These are phyloP conservation scores for Ceramica pisi DNA, from an alignment of 2,888 invertebrate species.

Conservation along the genomic window DNA sequence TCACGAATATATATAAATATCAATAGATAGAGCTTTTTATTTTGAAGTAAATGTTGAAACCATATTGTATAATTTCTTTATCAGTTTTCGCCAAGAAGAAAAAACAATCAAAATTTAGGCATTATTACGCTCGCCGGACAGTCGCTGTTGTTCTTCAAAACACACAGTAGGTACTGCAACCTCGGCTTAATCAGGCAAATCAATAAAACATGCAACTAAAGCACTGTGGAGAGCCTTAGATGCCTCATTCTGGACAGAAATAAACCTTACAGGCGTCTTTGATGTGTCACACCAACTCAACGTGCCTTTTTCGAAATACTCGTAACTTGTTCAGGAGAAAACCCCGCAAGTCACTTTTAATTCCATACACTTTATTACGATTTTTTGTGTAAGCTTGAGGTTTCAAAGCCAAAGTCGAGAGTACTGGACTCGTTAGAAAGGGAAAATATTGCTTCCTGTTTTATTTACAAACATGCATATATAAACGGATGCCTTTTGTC, in stretches of 20 bases:
- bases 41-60: too few species aligned
- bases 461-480: too few species aligned
- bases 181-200: background rate
- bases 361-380: background rate
- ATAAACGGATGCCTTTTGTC: too few species aligned
- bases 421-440: background rate
- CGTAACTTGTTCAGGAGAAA: conserved; percentile 17
- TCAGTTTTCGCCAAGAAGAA: too few species aligned
- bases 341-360: background rate
- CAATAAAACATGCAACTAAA: background rate
- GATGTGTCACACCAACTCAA: conserved; percentile 8
- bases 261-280: conserved; percentile 4
- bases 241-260: conserved; percentile 17
- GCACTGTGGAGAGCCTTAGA: conserved; percentile 14
- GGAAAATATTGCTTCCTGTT: background rate
- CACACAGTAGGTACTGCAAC: too few species aligned
- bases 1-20: too few species aligned
- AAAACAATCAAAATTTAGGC: too few species aligned
- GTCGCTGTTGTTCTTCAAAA: too few species aligned
- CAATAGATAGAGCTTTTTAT: too few species aligned
- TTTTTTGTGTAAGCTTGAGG: background rate
- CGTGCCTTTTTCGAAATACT: conserved; percentile 22
- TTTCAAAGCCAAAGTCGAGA: conserved; percentile 11
- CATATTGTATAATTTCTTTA: too few species aligned
- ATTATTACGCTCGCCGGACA: too few species aligned